These are phyloP conservation scores for Eilema sororculum DNA, from an alignment of 2,888 invertebrate genomes.

Conservation along the genomic window DNA sequence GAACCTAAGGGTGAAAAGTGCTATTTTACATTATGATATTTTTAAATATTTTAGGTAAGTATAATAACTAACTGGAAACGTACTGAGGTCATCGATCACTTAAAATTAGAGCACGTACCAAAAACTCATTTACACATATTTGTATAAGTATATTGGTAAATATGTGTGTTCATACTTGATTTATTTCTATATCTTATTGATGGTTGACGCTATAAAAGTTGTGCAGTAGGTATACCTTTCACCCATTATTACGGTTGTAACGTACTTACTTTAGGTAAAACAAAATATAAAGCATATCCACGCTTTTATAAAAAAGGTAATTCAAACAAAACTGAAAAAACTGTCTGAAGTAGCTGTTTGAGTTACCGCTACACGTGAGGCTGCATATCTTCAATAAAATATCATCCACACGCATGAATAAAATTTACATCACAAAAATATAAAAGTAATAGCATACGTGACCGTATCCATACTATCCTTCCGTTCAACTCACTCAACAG, in stretches of 20 bases:
- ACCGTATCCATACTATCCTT: conserved; percentile 61
- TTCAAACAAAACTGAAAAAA: conserved; percentile 6
- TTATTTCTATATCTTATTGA: background rate
- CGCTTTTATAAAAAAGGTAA: background rate
- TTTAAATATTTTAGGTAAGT: too few species aligned
- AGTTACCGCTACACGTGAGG: conserved; percentile 19
- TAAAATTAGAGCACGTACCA: too few species aligned
- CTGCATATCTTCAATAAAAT: conserved; percentile 22
- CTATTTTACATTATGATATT: too few species aligned
- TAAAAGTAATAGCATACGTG: conserved; percentile 19
- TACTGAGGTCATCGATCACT: too few species aligned
- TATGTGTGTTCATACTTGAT: background rate
- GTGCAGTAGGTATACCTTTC: too few species aligned
- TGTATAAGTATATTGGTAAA: background rate
- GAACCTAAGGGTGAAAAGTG: too few species aligned
- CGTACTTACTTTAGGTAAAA: background rate
- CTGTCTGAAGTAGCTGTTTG: conserved; percentile 21
- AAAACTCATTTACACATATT: background rate
- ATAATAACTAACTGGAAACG: too few species aligned
- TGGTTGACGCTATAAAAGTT: too few species aligned
- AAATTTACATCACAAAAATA: conserved; percentile 35
- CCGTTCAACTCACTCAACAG: conserved; percentile 64
- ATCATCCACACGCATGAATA: conserved; percentile 25
- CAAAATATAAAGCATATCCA: background rate
- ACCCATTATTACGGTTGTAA: background rate